Percentiles rank a stretch among this genome's conserved stretches.
These are phyloP conservation scores for Drosophila kanekoi DNA, from an alignment of 2,888 invertebrate species.

Conservation along the genomic window DNA sequence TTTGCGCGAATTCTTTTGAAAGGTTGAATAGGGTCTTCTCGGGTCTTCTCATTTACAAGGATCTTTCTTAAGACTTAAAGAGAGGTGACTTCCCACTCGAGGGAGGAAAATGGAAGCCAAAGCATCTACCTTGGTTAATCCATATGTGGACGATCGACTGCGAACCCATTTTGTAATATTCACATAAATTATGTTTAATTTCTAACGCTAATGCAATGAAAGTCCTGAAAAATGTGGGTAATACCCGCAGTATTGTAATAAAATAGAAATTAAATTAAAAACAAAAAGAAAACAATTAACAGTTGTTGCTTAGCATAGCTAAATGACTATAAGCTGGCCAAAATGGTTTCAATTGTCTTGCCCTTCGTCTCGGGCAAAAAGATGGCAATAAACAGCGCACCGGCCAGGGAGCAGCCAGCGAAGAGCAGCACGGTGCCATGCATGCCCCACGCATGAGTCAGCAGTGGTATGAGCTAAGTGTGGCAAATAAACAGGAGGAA, in stretches of 20 bases:
- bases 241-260: slow-evolving; percentile 2
- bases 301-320: neutral
- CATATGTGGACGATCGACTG: no score
- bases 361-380: slow-evolving; percentile 84
- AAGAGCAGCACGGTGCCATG: slow-evolving; percentile 82
- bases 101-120: no score
- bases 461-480: slow-evolving; percentile 73
- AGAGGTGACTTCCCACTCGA: no score
- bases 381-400: slow-evolving; percentile 75
- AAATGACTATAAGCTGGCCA: slow-evolving; percentile 67
- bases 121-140: no score
- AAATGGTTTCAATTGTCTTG: slow-evolving; percentile 79
- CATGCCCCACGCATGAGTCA: slow-evolving; percentile 75
- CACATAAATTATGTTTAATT: no score
- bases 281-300: slow-evolving; percentile 17
- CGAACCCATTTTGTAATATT: no score
- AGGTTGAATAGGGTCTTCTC: no score
- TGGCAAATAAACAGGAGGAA: slow-evolving; percentile 12
- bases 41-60: no score
- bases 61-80: no score
- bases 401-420: slow-evolving; percentile 70
- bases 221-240: no score
- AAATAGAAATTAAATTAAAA: slow-evolving; percentile 21
- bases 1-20: no score
- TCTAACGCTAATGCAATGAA: no score